Conservation (phyloP, 2,113 vertebrate genomes). For the Campylomormyrus numenius region DNA sequence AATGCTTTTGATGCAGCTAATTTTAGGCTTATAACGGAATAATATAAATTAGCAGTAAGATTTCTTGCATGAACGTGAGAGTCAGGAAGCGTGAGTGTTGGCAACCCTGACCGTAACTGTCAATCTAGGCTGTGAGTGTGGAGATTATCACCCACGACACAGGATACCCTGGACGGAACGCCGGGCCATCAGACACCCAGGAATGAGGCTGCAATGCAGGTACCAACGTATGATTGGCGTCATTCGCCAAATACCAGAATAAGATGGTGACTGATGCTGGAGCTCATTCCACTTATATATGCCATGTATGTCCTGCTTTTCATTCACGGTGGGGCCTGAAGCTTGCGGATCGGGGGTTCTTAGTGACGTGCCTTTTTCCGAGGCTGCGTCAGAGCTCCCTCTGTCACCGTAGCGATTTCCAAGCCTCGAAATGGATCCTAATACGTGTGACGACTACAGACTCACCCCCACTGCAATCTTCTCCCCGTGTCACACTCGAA, state of each 20-base stretch:
- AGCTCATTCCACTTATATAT: background rate
- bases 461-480: background rate
- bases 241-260: background rate
- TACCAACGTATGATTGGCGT: background rate
- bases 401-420: background rate
- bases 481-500: background rate
- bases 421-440: background rate
- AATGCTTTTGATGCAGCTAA: background rate
- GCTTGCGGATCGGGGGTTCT: background rate
- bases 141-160: background rate
- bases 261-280: background rate
- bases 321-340: background rate
- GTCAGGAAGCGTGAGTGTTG: background rate
- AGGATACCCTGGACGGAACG: background rate
- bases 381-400: background rate
- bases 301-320: background rate
- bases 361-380: background rate
- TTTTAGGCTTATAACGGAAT: background rate
- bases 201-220: background rate
- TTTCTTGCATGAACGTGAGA: background rate
- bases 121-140: background rate
- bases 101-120: background rate
- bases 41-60: background rate
- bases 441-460: background rate
- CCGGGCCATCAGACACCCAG: background rate